Conservation (phyloP, 2,797 vertebrate species). For the Fistularia tabacaria region DNA sequence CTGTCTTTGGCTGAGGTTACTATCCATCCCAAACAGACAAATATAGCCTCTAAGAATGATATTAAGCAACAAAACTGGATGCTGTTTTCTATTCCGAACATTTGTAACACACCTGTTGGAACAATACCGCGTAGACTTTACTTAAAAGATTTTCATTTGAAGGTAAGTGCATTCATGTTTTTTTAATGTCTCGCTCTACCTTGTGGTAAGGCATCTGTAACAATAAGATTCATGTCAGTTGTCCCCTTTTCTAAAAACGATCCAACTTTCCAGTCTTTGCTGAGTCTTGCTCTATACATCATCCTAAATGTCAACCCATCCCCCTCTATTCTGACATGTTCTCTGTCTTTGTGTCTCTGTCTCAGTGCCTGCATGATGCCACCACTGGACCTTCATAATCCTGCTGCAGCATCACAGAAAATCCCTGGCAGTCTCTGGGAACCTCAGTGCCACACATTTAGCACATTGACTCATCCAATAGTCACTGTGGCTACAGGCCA, state of each 20-base stretch:
- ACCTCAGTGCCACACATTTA: slow-evolving; percentile 22
- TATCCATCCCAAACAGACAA: slow-evolving; percentile 16
- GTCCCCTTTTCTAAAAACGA: no score
- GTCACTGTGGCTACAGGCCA: slow-evolving; percentile 27
- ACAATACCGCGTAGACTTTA: neutral
- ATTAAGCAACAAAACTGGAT: slow-evolving; percentile 36
- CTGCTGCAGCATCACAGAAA: slow-evolving; percentile 35
- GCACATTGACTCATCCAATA: slow-evolving; percentile 37
- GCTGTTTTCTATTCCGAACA: slow-evolving; percentile 31
- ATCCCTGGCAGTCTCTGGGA: slow-evolving; percentile 45
- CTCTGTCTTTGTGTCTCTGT: slow-evolving; percentile 15
- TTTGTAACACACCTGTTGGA: slow-evolving; percentile 2
- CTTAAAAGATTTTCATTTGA: slow-evolving; percentile 4
- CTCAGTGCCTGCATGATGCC: slow-evolving; percentile 39
- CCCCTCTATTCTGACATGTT: slow-evolving; percentile 19
- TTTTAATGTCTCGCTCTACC: slow-evolving; percentile 3
- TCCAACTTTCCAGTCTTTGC: neutral
- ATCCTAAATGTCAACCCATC: slow-evolving; percentile 10
- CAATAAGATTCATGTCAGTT: slow-evolving; percentile 11
- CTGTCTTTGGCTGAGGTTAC: slow-evolving; percentile 31
- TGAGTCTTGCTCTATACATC: slow-evolving; percentile 3
- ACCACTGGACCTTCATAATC: slow-evolving; percentile 42
- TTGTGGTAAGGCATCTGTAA: slow-evolving; percentile 19
- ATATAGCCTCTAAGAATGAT: no score
- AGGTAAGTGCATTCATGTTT: slow-evolving; percentile 2